A percentile compares a stretch with the other conserved stretches of the same genome.
phyloP scores from a whole-genome alignment of 1,140 invertebrate genomes.

The Drosophila nikananu region DNA sequence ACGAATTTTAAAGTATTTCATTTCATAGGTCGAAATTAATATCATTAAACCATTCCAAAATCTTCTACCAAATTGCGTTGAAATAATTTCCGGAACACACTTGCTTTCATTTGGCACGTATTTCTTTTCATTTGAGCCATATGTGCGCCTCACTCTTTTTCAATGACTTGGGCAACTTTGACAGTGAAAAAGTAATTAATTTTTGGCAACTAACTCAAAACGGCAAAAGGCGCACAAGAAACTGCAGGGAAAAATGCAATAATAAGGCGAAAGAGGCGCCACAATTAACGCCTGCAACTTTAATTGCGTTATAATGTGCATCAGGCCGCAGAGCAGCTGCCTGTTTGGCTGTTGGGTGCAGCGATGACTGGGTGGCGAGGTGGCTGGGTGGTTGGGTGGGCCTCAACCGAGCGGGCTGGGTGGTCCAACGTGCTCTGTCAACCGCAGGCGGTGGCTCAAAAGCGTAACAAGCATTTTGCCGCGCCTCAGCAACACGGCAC shows the following conservation, averaged over 20 bases:
- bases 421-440: slow-evolving; percentile 70
- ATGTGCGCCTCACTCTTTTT: slow-evolving; percentile 14
- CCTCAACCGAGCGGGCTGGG: slow-evolving; percentile 1
- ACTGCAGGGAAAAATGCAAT: neutral
- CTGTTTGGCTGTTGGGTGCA: slow-evolving; percentile 8
- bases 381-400: neutral
- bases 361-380: slow-evolving; percentile 8
- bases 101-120: neutral
- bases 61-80: neutral
- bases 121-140: slow-evolving; percentile 5
- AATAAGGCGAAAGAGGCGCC: slow-evolving; percentile 28
- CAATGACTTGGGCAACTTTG: slow-evolving; percentile 55
- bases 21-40: neutral
- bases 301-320: slow-evolving; percentile 78
- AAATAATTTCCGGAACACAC: slow-evolving; percentile 28
- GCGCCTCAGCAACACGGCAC: slow-evolving; percentile 58
- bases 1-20: neutral
- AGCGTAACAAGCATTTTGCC: slow-evolving; percentile 73
- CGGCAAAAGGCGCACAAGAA: neutral
- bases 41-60: neutral
- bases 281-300: slow-evolving; percentile 79
- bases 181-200: slow-evolving; percentile 66
- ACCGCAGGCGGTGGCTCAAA: slow-evolving; percentile 77
- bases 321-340: slow-evolving; percentile 36
- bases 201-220: slow-evolving; percentile 56